A percentile compares a stretch with the other conserved stretches of the same genome.
Evolutionary conservation across 2,888 invertebrate species (phyloP).

Genomic region (Crocallis elinguaria): DNA sequence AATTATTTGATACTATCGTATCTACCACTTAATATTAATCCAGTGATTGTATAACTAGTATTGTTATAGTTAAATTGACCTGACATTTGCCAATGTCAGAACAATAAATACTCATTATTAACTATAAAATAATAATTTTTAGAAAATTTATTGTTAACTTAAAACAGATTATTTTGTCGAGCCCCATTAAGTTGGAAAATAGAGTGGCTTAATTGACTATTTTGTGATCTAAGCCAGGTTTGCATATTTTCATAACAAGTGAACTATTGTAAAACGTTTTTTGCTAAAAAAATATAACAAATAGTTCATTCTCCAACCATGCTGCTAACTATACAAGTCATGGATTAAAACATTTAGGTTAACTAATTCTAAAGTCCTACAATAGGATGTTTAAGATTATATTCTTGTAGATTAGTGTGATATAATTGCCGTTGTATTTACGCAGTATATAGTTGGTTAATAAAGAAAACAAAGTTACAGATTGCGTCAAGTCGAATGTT

Average conservation of each 20-base stretch:
- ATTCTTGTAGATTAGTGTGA: too few relatives aligned
- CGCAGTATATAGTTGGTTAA: too few relatives aligned
- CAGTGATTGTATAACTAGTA: neutral
- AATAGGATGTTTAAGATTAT: too few relatives aligned
- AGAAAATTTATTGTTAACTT: neutral
- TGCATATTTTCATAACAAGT: neutral
- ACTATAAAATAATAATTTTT: neutral
- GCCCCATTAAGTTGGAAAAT: neutral
- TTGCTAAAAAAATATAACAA: too few relatives aligned
- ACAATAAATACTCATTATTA: conserved; percentile 1
- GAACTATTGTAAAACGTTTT: too few relatives aligned
- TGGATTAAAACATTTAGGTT: too few relatives aligned
- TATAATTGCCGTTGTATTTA: too few relatives aligned
- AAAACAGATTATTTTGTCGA: neutral
- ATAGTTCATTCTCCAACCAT: too few relatives aligned
- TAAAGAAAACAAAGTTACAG: too few relatives aligned
- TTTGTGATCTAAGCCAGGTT: neutral
- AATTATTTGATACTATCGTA: neutral
- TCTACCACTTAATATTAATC: neutral
- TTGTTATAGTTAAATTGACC: conserved; percentile 27
- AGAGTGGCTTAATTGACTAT: neutral
- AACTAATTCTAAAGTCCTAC: too few relatives aligned
- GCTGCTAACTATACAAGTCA: too few relatives aligned
- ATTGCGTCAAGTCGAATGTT: too few relatives aligned
- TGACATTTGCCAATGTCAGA: conserved; percentile 29